phyloP scores from a whole-genome alignment of 2,797 vertebrate species.

The Emys orbicularis region DNA sequence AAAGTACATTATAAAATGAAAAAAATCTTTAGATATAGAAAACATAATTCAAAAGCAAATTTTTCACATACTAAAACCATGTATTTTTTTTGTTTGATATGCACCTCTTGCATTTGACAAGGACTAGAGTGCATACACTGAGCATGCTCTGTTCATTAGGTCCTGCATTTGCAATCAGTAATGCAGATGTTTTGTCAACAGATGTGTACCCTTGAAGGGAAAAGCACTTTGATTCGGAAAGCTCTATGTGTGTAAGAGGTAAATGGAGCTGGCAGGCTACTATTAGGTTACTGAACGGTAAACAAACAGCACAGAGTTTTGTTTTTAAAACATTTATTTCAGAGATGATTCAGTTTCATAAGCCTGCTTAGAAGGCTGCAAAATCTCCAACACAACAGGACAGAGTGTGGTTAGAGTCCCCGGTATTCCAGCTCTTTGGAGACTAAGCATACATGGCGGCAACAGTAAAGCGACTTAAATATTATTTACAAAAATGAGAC shows the following conservation, averaged over 20 bases:
- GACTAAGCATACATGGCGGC: background rate
- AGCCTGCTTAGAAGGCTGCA: background rate
- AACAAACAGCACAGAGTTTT: background rate
- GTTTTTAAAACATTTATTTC: background rate
- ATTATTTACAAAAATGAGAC: accelerated
- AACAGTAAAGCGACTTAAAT: background rate
- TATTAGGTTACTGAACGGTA: background rate
- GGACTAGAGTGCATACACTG: background rate
- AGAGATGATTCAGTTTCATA: background rate
- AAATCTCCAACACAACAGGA: background rate
- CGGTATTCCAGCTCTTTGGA: background rate
- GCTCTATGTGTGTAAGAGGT: background rate
- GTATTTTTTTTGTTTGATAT: background rate
- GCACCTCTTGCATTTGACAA: no score
- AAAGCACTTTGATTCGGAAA: background rate
- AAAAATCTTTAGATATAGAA: background rate
- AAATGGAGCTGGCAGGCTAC: background rate
- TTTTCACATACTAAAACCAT: background rate
- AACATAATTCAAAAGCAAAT: background rate
- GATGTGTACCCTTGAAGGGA: background rate
- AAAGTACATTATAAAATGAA: background rate
- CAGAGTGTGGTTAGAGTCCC: no score
- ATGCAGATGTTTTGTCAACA: background rate
- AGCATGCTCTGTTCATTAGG: background rate
- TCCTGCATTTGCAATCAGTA: background rate